Evolutionary conservation across 2,113 vertebrate species (phyloP).

Genomic region (Trichomycterus rosablanca): DNA sequence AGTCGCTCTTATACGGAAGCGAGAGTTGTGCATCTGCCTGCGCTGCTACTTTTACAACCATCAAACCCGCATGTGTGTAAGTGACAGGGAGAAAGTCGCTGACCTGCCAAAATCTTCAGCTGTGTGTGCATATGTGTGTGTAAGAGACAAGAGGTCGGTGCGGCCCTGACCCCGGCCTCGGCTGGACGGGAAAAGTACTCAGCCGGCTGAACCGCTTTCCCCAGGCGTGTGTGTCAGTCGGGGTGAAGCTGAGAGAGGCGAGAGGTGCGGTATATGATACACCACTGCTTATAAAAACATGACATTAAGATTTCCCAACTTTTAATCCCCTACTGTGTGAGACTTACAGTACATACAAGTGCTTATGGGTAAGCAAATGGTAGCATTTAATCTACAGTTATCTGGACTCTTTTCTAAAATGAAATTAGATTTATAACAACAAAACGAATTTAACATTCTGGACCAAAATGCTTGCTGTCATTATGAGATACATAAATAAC

Average conservation of each 20-base stretch:
- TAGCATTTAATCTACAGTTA: too few relatives aligned
- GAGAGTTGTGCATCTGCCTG: slow-evolving; percentile 63
- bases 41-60: slow-evolving; percentile 63
- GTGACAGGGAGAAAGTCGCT: slow-evolving; percentile 38
- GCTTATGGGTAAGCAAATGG: neutral
- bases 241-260: slow-evolving; percentile 32
- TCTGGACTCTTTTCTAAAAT: too few relatives aligned
- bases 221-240: slow-evolving; percentile 46
- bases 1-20: slow-evolving; percentile 60
- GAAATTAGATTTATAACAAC: too few relatives aligned
- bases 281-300: slow-evolving; percentile 46
- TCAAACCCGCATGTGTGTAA: slow-evolving; percentile 23
- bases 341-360: slow-evolving; percentile 2
- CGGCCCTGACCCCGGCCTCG: slow-evolving; percentile 47
- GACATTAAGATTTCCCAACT: slow-evolving; percentile 20
- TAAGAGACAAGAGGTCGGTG: slow-evolving; percentile 33
- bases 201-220: slow-evolving; percentile 42
- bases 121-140: slow-evolving; percentile 23
- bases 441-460: too few relatives aligned
- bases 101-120: slow-evolving; percentile 42
- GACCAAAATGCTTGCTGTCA: too few relatives aligned
- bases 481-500: too few relatives aligned
- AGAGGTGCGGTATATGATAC: slow-evolving; percentile 49
- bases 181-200: slow-evolving; percentile 51
- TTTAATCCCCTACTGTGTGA: slow-evolving; percentile 29